phyloP scores from a whole-genome alignment of 2,888 invertebrate genomes.

The Hemicrepidius hirtus region DNA sequence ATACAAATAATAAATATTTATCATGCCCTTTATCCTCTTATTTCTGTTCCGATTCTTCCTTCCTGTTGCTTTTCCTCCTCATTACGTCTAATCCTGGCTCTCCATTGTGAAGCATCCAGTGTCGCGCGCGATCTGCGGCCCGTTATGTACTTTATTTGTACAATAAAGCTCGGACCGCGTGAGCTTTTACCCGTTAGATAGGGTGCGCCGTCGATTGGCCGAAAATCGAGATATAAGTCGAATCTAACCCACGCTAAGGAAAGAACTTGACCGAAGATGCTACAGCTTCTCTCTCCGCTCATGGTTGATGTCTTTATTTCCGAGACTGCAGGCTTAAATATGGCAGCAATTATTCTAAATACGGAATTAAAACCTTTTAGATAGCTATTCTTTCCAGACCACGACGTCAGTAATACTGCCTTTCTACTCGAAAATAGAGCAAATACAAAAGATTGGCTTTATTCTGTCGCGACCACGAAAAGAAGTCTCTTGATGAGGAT shows the following conservation, averaged over 20 bases:
- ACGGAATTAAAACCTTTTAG: conserved; percentile 72
- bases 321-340: conserved; percentile 70
- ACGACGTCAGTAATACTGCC: conserved; percentile 69
- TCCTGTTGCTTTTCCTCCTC: conserved; percentile 66
- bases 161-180: neutral
- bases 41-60: conserved; percentile 67
- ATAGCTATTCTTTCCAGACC: conserved; percentile 72
- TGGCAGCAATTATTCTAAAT: conserved; percentile 73
- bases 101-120: conserved; percentile 50
- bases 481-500: conserved; percentile 71
- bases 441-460: conserved; percentile 72
- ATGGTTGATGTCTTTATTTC: conserved; percentile 65
- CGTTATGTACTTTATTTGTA: conserved; percentile 6
- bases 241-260: neutral
- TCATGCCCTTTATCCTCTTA: conserved; percentile 69
- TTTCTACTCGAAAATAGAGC: conserved; percentile 70
- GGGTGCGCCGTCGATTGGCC: neutral
- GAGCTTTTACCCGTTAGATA: neutral
- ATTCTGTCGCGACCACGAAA: conserved; percentile 68
- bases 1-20: conserved; percentile 71
- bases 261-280: neutral
- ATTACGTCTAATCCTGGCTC: conserved; percentile 64
- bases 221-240: neutral
- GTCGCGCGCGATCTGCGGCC: conserved; percentile 48
- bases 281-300: conserved; percentile 37